Percentiles rank a stretch among this genome's conserved stretches.
phyloP scores from a whole-genome alignment of 2,113 vertebrate genomes.

The Hippocampus guttulatus region DNA sequence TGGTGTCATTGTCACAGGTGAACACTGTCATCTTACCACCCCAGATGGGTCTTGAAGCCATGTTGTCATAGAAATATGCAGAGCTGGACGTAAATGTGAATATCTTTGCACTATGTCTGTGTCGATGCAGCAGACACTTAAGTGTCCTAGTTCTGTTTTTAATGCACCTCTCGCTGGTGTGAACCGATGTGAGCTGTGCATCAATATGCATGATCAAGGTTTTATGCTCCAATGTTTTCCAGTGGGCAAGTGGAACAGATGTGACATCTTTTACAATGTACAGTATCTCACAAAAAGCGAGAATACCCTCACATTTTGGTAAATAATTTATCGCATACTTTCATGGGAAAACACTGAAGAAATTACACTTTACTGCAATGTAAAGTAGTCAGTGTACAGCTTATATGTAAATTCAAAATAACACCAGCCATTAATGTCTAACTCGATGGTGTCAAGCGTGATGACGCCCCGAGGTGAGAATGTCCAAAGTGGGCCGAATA shows the following conservation, averaged over 20 bases:
- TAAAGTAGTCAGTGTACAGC: too few relatives aligned
- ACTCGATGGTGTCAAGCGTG: too few relatives aligned
- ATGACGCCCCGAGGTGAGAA: too few relatives aligned
- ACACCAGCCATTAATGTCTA: too few relatives aligned
- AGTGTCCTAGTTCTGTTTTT: constrained; percentile 30
- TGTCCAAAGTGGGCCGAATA: too few relatives aligned
- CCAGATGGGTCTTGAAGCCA: background rate
- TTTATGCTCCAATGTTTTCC: background rate
- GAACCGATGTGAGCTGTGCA: constrained; percentile 4
- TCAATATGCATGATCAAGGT: constrained; percentile 3
- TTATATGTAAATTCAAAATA: too few relatives aligned
- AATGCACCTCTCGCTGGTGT: constrained; percentile 10
- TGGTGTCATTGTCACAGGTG: constrained; percentile 94
- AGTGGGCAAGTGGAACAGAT: background rate
- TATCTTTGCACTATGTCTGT: background rate
- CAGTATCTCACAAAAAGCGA: background rate
- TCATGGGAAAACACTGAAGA: too few relatives aligned
- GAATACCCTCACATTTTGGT: background rate
- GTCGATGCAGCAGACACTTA: background rate
- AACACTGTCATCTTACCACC: constrained; percentile 7
- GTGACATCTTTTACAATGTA: background rate
- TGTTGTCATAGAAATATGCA: background rate
- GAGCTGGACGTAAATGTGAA: constrained; percentile 11
- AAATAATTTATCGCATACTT: too few relatives aligned
- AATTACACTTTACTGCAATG: too few relatives aligned